Base-by-base conservation (phyloP, 1,140 invertebrate genomes). In the Rhopalosiphum maidis region DNA sequence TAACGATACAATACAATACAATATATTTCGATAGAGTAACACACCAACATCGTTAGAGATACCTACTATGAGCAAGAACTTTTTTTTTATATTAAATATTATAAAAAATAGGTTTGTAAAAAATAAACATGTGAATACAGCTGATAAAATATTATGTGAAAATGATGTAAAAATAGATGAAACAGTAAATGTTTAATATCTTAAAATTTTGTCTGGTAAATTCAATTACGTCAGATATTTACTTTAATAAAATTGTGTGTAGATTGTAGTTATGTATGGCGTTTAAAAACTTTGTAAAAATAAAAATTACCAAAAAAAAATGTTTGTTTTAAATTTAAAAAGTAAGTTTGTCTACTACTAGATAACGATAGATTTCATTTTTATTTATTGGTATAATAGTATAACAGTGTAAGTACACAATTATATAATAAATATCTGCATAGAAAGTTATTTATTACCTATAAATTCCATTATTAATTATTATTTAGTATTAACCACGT, bases 1-100 rank as follows among this genome's bases (percentile, higher is more conserved):
- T 6, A 0, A 41, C 41, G 3, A 41, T 41, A 41, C 41, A 41
- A 41, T 41, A 41, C 41, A n/a, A 68, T 68, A 68, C n/a, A 15
- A 68, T 68, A n/a, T n/a, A 18, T 4, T 5, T 68, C 18, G 11
- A n/a, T 68, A 68, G 11, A 15, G 60, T 68, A n/a, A 4, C 11
- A 18, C 41, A 23, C 11, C 0, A 68, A 41, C 3, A 41, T 2
- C 2, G 41, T 41, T 18, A 30, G 9, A 68, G 60, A 68, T 60
- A 68, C 3, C 15, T 8, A 68, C 1, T n/a, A 18, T n/a, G 30
- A 5, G 4, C 0, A 1, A 5, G 3, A 15, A 1, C 4, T 68
- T 68, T 68, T 68, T 68, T 55, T 23, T 55, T 55, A 25, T 23
- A 7, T 1, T 41, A 41, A 41, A 41, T 41, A 41, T 41, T 41